Evolutionary conservation across 2,888 invertebrate genomes (phyloP).

Genomic region (Melangyna quadrimaculata): DNA sequence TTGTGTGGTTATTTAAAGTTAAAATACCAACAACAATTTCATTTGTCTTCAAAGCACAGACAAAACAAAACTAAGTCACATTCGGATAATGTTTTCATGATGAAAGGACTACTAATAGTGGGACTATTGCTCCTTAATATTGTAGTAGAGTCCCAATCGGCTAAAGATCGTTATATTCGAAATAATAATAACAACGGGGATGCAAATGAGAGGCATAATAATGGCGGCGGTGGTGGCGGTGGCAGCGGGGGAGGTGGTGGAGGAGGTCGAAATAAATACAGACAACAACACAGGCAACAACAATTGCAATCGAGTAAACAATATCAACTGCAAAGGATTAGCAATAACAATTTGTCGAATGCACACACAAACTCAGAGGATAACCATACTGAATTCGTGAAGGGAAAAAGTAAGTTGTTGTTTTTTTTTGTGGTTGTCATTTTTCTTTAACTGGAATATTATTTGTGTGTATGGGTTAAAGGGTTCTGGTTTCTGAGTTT

Average conservation of each 20-base stretch:
- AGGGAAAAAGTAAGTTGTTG: constrained; percentile 88
- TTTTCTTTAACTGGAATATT: neutral
- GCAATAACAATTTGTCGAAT: constrained; percentile 66
- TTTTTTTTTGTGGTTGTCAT: too few relatives aligned
- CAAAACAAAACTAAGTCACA: constrained; percentile 27
- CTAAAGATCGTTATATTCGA: constrained; percentile 75
- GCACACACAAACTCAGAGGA: constrained; percentile 74
- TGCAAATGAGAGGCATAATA: neutral
- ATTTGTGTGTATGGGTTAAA: neutral
- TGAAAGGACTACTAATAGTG: constrained; percentile 76
- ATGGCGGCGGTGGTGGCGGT: constrained; percentile 38
- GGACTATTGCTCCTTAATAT: constrained; percentile 77
- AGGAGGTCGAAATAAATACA: constrained; percentile 57
- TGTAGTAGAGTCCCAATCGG: constrained; percentile 74
- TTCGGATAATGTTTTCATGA: constrained; percentile 74
- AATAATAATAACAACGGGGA: constrained; percentile 74
- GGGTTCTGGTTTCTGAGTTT: neutral
- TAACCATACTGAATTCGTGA: constrained; percentile 86
- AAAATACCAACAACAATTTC: constrained; percentile 5
- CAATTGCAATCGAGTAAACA: constrained; percentile 73
- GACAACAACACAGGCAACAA: constrained; percentile 46
- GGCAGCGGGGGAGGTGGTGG: constrained; percentile 52
- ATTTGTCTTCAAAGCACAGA: neutral
- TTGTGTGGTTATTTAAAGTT: neutral
- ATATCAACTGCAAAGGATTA: constrained; percentile 57